Evolutionary conservation across 2,797 vertebrate species (phyloP), one percentile per base, ranked within the genome.

Genomic region (Spheniscus humboldti): DNA sequence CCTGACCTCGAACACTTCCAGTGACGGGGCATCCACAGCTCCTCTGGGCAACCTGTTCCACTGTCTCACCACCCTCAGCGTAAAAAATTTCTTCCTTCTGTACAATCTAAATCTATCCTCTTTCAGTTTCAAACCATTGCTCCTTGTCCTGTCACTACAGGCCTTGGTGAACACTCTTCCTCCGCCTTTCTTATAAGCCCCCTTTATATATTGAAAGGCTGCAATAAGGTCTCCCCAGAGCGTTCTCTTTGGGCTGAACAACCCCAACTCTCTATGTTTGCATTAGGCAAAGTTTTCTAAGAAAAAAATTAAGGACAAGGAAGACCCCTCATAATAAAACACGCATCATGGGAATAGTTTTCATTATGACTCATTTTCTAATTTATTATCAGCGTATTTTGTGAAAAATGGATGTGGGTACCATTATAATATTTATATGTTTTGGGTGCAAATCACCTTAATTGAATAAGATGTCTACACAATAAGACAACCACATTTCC

Each of bases 1-100:
- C 24, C 62, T 33, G 33, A 4, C 41, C 50, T 43, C 56, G 33
- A 66, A 1, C 33, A 8, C 3, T 41, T 0, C 33, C 80, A 71
- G 16, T 2, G 62, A 47, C 17, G 64, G 24, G 16, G 28, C 73
- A 92, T 2, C 59, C 63, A 17, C 77, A 66, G 24, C 24, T 35
- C 0, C 74, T 31, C 53, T 18, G 59, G 20, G 3, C 9, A 79
- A 9, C 28, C 20, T 33, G 7, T 7, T 3, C 64, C 35, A 59
- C 3, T 0, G 2, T 2, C 7, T 59, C 4, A 7, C 4, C 33
- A 50, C 10, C 6, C 6, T 30, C 55, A 19, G 6, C 6, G 8
- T 13, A 16, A 1, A 41, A 25, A 41, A 39, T 13, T 9, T 41
- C 18, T 41, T 56, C 55, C n/a, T 47, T 52, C 14, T 22, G 33